Conservation (phyloP, 2,888 invertebrate genomes). For the Carabus problematicus region DNA sequence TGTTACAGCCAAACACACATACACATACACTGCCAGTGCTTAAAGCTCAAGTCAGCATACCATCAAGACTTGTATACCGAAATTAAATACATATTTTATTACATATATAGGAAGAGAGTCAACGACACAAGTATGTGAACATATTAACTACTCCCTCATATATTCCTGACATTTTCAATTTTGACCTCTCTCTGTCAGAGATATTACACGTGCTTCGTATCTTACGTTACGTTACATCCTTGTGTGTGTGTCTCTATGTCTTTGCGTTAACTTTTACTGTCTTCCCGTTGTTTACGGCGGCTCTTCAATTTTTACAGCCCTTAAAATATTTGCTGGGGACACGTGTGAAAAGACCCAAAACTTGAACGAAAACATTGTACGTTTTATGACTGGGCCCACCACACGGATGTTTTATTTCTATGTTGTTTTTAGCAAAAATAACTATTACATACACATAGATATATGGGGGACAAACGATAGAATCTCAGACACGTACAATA, state of each 20-base stretch:
- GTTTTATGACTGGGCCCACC: slow-evolving; percentile 26
- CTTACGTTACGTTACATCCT: slow-evolving; percentile 14
- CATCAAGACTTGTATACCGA: slow-evolving; percentile 48
- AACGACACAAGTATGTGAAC: too few species aligned
- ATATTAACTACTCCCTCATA: too few species aligned
- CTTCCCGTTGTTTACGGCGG: slow-evolving; percentile 25
- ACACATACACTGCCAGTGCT: neutral
- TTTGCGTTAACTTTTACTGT: slow-evolving; percentile 30
- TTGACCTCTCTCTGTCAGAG: too few species aligned
- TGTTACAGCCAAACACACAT: slow-evolving; percentile 15
- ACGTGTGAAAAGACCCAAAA: slow-evolving; percentile 46
- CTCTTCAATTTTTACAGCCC: slow-evolving; percentile 45
- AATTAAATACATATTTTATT: slow-evolving; percentile 55
- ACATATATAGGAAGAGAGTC: slow-evolving; percentile 7
- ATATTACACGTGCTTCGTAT: neutral
- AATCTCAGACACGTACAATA: too few species aligned
- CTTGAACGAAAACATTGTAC: slow-evolving; percentile 39
- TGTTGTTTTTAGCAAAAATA: slow-evolving; percentile 31
- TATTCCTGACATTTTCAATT: too few species aligned
- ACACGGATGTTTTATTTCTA: slow-evolving; percentile 34
- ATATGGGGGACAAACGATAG: neutral
- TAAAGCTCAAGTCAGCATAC: too few species aligned
- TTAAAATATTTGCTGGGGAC: slow-evolving; percentile 47
- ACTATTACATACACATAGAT: neutral
- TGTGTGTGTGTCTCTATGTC: too few species aligned